A percentile compares a stretch with the other conserved stretches of the same genome.
phyloP scores from a whole-genome alignment of 30 jellyfish, hydroid and myxozoan species.

The Hydractinia echinata region DNA sequence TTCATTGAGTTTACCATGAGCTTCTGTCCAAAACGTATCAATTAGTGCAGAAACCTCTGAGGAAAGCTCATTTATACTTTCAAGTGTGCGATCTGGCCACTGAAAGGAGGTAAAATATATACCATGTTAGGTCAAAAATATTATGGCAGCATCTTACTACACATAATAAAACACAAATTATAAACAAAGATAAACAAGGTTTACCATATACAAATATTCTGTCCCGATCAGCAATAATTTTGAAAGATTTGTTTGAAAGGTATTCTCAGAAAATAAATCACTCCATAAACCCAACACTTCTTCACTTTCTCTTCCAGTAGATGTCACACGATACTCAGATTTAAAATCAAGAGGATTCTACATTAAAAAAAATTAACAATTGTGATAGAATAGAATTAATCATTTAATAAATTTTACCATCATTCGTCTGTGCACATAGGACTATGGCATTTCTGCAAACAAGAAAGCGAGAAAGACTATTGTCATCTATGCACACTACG shows the following conservation, averaged over 20 bases:
- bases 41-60: slow-evolving; percentile 41
- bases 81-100: slow-evolving; percentile 47
- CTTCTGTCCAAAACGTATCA: slow-evolving; percentile 65
- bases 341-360: not conserved
- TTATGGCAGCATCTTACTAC: no score
- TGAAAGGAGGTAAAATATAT: not conserved
- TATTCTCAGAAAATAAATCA: not conserved
- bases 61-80: not conserved
- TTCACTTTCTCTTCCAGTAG: not conserved
- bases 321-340: slow-evolving; percentile 2
- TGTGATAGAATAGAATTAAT: no score
- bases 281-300: slow-evolving; percentile 12
- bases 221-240: slow-evolving; percentile 5
- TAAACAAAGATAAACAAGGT: no score
- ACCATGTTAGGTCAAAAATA: no score
- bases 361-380: not conserved
- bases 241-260: not conserved
- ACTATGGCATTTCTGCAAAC: no score
- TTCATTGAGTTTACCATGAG: slow-evolving; percentile 61
- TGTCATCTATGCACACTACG: no score
- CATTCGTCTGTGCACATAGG: no score
- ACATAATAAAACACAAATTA: no score
- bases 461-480: no score
- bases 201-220: slow-evolving; percentile 20
- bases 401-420: no score